These are phyloP conservation scores for Rhagonycha fulva DNA, from an alignment of 2,888 invertebrate species.

Conservation along the genomic window DNA sequence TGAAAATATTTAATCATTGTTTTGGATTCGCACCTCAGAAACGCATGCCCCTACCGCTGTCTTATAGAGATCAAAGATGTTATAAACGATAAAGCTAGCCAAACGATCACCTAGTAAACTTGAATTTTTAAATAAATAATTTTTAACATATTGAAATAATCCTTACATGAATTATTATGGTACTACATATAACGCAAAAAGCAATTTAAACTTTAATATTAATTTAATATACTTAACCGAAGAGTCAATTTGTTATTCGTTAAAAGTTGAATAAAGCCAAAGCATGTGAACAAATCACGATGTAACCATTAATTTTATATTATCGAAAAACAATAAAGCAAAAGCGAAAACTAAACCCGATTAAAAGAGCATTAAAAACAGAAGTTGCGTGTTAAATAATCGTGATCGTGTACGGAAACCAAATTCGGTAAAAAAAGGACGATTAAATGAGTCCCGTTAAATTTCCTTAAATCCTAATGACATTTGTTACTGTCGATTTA, in stretches of 20 bases:
- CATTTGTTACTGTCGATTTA: neutral
- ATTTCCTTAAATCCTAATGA: neutral
- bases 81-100: neutral
- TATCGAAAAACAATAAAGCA: conserved; percentile 13
- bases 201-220: neutral
- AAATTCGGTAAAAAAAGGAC: neutral
- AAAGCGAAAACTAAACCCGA: conserved; percentile 6
- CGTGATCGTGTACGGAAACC: conserved; percentile 2
- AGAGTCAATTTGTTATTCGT: neutral
- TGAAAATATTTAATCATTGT: neutral
- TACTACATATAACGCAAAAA: neutral
- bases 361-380: conserved; percentile 15
- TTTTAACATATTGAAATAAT: neutral
- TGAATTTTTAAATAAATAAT: neutral
- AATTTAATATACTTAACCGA: neutral
- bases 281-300: conserved; percentile 10
- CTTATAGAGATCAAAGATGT: neutral
- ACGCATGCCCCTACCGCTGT: neutral
- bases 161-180: neutral
- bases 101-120: neutral
- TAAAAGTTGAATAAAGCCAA: neutral
- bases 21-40: neutral
- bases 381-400: conserved; percentile 12
- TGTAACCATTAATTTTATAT: conserved; percentile 10
- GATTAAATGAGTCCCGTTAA: neutral